phyloP scores from a whole-genome alignment of 2,797 vertebrate species.

The Cottoperca gobio region DNA sequence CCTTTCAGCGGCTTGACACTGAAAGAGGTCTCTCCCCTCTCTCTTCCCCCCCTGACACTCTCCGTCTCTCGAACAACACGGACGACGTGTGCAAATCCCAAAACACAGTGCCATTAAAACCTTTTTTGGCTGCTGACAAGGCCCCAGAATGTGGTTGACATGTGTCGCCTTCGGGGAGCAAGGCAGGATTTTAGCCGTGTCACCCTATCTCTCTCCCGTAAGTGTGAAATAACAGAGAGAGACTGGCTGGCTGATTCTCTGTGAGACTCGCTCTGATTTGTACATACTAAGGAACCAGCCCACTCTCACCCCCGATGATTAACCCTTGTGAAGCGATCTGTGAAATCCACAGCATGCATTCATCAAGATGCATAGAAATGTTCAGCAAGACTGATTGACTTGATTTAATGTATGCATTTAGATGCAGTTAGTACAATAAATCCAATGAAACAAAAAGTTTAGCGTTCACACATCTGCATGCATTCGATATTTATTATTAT shows the following conservation, averaged over 20 bases:
- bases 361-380: conserved; percentile 3
- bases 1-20: conserved; percentile 67
- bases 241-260: conserved; percentile 37
- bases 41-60: conserved; percentile 47
- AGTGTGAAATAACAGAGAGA: conserved; percentile 52
- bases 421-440: background rate
- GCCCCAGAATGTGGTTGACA: conserved; percentile 70
- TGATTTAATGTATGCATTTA: background rate
- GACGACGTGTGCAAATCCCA: conserved; percentile 71
- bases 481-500: conserved; percentile 29
- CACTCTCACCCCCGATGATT: background rate
- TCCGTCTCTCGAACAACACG: conserved; percentile 58
- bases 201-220: conserved; percentile 45
- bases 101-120: conserved; percentile 81
- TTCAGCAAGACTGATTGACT: background rate
- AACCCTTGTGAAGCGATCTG: conserved; percentile 11
- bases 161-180: conserved; percentile 61
- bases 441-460: background rate
- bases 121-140: conserved; percentile 78
- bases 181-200: conserved; percentile 58
- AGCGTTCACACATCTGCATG: conserved; percentile 2
- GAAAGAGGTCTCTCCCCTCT: conserved; percentile 54
- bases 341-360: conserved; percentile 1
- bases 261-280: conserved; percentile 31
- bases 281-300: conserved; percentile 11